Base-by-base conservation (phyloP, 2,797 vertebrate genomes). In the Gila robusta region DNA sequence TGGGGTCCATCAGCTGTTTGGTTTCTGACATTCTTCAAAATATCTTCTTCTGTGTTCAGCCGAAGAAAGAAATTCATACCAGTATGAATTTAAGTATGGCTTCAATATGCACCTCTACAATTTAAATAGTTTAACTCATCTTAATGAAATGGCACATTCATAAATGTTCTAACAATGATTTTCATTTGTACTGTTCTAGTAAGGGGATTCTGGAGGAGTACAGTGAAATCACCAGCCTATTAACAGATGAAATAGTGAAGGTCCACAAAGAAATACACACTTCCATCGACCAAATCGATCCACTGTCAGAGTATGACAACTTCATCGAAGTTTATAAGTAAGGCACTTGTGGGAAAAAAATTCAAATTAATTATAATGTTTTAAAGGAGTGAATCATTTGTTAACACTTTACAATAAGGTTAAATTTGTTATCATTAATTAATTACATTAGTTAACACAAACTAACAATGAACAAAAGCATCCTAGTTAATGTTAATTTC, bases 141-240 rank as follows among this genome's bases (percentile, higher is more conserved):
- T 66, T 23, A 52, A 14, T 66, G 70, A 64, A 47, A 17, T 56
- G 7, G 71, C 71, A 37, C 56, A 49, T 1, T 49, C 21, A 35
- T 6, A 44, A 73, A 73, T 74, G 19, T 21, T 7, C 35, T 21
- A 26, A 59, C 9, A 35, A 49, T 59, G 5, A 23, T 26, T 81
- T 70, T 2, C 0, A 17, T 74, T 47, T 66, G 32, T 39, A 41
- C 35, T 44, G 11, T 56, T 87, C 17, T 91, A 99, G 98, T 82
- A 98, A 97, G 92, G 96, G 96, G 52, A 98, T 99, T 88, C 95
- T 99, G 93, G 96, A 98, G 94, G 98, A 99, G 91, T 99, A 98
- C 85, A 98, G 96, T 72, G 97, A 98, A 91, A 98, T 98, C 94
- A 99, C 97, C 91, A 98, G 98, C 85, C 96, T 98, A 85, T 94